Percentiles rank a stretch among this genome's conserved stretches.
These are phyloP conservation scores for Chloroceryle inda DNA, from an alignment of 2,797 vertebrate species.

Conservation along the genomic window DNA sequence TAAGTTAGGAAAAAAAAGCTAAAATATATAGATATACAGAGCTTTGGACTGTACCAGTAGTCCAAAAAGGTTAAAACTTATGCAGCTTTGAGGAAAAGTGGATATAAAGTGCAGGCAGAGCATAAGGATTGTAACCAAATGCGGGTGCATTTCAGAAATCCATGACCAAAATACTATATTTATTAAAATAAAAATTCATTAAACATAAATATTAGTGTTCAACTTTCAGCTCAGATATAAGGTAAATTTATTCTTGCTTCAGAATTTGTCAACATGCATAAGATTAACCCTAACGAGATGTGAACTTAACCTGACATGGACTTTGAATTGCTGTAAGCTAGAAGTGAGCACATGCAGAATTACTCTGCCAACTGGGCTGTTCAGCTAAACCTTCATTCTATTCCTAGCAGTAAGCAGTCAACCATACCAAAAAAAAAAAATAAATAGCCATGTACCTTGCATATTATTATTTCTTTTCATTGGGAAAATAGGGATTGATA, in stretches of 20 bases:
- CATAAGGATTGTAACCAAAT: neutral
- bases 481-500: neutral
- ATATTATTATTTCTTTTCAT: neutral
- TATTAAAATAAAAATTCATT: neutral
- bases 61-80: neutral
- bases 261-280: neutral
- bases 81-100: neutral
- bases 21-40: neutral
- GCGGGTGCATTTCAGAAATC: neutral
- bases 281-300: neutral
- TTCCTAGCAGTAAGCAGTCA: neutral
- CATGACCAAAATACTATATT: neutral
- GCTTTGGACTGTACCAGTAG: neutral
- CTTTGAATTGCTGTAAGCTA: conserved; percentile 2
- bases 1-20: neutral
- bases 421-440: neutral
- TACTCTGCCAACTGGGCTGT: conserved; percentile 13
- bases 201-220: neutral
- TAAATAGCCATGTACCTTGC: neutral
- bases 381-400: neutral
- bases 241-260: neutral
- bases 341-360: conserved; percentile 21
- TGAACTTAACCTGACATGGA: conserved; percentile 18
- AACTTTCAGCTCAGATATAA: neutral
- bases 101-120: neutral